Percentiles rank a stretch among this genome's conserved stretches.
phyloP scores from a whole-genome alignment of 2,888 invertebrate species.

The Drosophila antonietae region DNA sequence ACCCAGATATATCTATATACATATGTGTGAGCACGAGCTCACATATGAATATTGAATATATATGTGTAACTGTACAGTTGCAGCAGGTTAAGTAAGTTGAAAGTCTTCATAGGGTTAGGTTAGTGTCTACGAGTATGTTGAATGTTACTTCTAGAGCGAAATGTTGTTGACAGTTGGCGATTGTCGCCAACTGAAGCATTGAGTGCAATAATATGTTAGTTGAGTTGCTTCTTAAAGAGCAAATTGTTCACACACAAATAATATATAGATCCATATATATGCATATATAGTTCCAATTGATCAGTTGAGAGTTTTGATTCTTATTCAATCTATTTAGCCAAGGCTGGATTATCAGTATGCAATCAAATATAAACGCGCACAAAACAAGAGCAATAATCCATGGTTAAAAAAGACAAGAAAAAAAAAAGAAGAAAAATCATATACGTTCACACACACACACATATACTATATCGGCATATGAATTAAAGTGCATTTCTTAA shows the following conservation, averaged over 20 bases:
- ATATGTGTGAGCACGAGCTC: background rate
- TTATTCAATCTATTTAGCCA: constrained; percentile 28
- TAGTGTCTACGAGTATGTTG: constrained; percentile 39
- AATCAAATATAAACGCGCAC: constrained; percentile 5
- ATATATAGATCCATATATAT: constrained; percentile 13
- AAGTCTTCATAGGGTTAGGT: constrained; percentile 44
- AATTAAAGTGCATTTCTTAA: constrained; percentile 70
- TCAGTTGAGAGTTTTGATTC: constrained; percentile 12
- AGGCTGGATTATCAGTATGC: constrained; percentile 10
- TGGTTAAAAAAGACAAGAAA: constrained; percentile 1
- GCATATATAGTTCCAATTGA: constrained; percentile 5
- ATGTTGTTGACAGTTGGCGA: constrained; percentile 41
- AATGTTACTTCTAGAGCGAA: constrained; percentile 46
- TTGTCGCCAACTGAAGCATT: constrained; percentile 14
- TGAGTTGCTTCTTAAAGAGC: constrained; percentile 21
- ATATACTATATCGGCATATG: constrained; percentile 69
- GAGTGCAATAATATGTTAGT: constrained; percentile 49
- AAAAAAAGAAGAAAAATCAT: background rate
- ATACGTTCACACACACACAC: constrained; percentile 11
- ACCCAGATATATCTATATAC: constrained; percentile 20
- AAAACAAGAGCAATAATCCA: constrained; percentile 13
- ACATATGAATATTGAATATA: constrained; percentile 5
- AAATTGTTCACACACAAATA: background rate
- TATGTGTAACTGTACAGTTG: constrained; percentile 32
- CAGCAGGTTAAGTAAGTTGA: constrained; percentile 34